phyloP scores from a whole-genome alignment of 2,113 vertebrate genomes.

The Balaenoptera acutorostrata region DNA sequence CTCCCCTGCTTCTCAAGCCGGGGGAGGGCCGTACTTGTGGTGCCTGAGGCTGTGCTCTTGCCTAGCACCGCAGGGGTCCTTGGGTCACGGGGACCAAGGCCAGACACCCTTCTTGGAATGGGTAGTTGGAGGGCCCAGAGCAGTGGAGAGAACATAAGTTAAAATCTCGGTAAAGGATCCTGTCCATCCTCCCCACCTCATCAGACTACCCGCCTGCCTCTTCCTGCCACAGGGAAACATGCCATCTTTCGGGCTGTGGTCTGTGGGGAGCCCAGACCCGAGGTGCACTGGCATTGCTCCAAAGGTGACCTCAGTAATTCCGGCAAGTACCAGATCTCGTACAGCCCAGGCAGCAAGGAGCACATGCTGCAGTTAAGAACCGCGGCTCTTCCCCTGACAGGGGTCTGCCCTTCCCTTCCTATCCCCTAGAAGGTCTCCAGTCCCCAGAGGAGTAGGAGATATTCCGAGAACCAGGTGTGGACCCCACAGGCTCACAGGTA shows the following conservation, averaged over 20 bases:
- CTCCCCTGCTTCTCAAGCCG: too few species aligned
- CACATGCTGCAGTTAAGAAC: slow-evolving; percentile 83
- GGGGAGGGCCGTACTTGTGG: too few species aligned
- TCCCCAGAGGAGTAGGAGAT: neutral
- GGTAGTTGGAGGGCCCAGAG: neutral
- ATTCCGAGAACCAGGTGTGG: neutral
- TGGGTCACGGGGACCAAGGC: neutral
- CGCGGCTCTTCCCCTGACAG: accelerated
- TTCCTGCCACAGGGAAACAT: slow-evolving; percentile 81
- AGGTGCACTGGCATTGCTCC: slow-evolving; percentile 83
- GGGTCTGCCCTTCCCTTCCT: neutral
- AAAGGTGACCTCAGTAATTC: slow-evolving; percentile 76
- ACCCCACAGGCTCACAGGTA: neutral
- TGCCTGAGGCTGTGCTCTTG: neutral
- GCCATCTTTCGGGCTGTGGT: slow-evolving; percentile 86
- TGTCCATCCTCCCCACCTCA: accelerated
- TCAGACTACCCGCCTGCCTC: neutral
- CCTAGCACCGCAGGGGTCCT: too few species aligned
- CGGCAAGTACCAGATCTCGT: slow-evolving; percentile 82
- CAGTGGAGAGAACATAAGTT: too few species aligned
- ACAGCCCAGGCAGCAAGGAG: slow-evolving; percentile 77
- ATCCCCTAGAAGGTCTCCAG: neutral
- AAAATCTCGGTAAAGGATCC: neutral
- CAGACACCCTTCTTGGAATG: neutral
- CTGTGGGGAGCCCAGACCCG: slow-evolving; percentile 84